Percentiles rank a stretch among this genome's conserved stretches.
Evolutionary conservation across 2,797 vertebrate species (phyloP).

Genomic region (Smutsia gigantea): DNA sequence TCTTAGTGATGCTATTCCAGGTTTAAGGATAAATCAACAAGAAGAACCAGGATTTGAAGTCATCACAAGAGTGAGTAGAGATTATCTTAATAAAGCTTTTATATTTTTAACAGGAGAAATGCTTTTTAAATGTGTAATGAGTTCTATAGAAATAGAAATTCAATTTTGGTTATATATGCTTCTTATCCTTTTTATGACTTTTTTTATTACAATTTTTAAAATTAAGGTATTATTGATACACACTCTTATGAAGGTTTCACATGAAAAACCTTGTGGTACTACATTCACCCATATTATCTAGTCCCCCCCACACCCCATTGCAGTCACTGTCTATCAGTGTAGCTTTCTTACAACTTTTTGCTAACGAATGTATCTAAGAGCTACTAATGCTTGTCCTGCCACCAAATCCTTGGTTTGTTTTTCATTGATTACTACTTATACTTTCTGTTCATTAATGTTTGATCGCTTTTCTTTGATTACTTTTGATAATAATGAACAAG

Average conservation of each 20-base stretch:
- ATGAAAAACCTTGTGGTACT: too few species aligned
- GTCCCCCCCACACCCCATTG: too few species aligned
- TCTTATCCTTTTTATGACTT: not conserved
- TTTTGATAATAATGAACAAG: not conserved
- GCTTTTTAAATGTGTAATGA: not conserved
- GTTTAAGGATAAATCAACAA: slow-evolving; percentile 96
- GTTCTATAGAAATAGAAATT: not conserved
- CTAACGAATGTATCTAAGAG: not conserved
- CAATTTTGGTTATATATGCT: not conserved
- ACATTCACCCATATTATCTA: too few species aligned
- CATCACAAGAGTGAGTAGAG: slow-evolving; percentile 94
- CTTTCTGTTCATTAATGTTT: not conserved
- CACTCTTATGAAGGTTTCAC: too few species aligned
- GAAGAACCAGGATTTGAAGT: slow-evolving; percentile 98
- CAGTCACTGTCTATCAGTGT: too few species aligned
- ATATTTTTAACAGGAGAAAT: not conserved
- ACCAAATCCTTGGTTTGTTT: slow-evolving; percentile 24
- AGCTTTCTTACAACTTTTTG: not conserved
- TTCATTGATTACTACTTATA: not conserved
- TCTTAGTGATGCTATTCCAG: slow-evolving; percentile 94
- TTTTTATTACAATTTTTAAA: not conserved
- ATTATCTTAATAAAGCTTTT: slow-evolving; percentile 38
- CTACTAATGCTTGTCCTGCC: not conserved
- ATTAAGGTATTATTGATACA: too few species aligned
- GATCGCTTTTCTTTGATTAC: slow-evolving; percentile 18